Evolutionary conservation across 2,797 vertebrate species (phyloP).

Genomic region (Arremon brunneinucha): DNA sequence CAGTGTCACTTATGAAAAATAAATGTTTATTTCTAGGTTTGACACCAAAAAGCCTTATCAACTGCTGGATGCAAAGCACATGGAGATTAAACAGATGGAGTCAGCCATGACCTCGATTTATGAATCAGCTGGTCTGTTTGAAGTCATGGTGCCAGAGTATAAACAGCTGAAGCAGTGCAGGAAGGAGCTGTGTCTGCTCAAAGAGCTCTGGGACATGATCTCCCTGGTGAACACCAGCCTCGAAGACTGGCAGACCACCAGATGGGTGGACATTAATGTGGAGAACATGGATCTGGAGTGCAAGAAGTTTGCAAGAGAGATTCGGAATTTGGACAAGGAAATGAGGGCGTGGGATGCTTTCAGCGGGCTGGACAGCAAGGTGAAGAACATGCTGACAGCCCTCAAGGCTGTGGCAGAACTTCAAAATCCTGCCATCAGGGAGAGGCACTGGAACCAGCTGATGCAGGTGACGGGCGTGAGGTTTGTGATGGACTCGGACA

Average conservation of each 20-base stretch:
- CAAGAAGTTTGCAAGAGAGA: constrained; percentile 85
- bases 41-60: constrained; percentile 81
- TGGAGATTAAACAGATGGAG: constrained; percentile 86
- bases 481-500: constrained; percentile 86
- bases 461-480: constrained; percentile 85
- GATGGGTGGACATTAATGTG: constrained; percentile 86
- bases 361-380: constrained; percentile 81
- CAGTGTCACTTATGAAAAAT: not conserved
- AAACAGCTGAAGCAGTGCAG: constrained; percentile 90
- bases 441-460: constrained; percentile 91
- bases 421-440: constrained; percentile 88
- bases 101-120: constrained; percentile 82
- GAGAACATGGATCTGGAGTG: constrained; percentile 92
- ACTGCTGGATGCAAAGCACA: constrained; percentile 81
- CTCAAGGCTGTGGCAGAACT: constrained; percentile 89
- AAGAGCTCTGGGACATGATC: constrained; percentile 93
- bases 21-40: constrained; percentile 79
- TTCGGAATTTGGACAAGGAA: constrained; percentile 88
- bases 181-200: constrained; percentile 86
- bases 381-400: constrained; percentile 87
- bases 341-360: constrained; percentile 89
- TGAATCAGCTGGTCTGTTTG: constrained; percentile 88
- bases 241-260: constrained; percentile 83
- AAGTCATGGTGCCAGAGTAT: constrained; percentile 87
- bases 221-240: constrained; percentile 83